Base-by-base conservation (phyloP, 2,888 invertebrate genomes). In the Eilema depressum region DNA sequence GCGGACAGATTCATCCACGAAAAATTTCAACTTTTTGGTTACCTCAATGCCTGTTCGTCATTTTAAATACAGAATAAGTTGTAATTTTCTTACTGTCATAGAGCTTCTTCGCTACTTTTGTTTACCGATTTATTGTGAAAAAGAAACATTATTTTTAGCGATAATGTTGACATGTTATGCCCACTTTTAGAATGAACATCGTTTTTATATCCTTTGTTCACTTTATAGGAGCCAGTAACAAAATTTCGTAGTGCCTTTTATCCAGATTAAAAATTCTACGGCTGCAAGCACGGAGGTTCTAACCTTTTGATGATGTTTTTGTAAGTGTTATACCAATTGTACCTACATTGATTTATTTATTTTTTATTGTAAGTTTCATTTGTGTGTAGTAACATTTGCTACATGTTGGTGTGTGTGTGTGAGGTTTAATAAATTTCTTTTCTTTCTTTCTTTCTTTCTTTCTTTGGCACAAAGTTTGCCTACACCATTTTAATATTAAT, bases 211-310 rank as follows among this genome's bases (percentile, higher is more conserved):
- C 53, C 30, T 69, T 65, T 47, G 70, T 70, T 66, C 72, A 73
- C 71, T 70, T 68, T 75, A 76, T 30, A 63, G 74, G 61, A 74
- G 71, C 61, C 33, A 65, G 71, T 75, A 75, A 70, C 72, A 75
- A 81, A 77, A 75, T 23, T 63, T 76, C 65, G 66, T 74, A 69
- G 68, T 66, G 70, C 79, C 82, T 84, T 85, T 85, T 82, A 85
- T 78, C 78, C 75, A 80, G 80, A 85, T 86, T 85, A 85, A 85
- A 85, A 83, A 82, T 75, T 83, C 79, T 79, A 69, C 65, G 62
- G 71, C 61, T 69, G 66, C 73, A 72, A 69, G 60, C 30, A 26
- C 23, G 14, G 47, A 53, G 69, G 62, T 28, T 68, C 66, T 71
- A 71, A 74, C 71, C 71, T 75, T 75, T 71, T n/a, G n/a, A n/a